Conservation (phyloP, 2,888 invertebrate species). For the Oscheius onirici region DNA sequence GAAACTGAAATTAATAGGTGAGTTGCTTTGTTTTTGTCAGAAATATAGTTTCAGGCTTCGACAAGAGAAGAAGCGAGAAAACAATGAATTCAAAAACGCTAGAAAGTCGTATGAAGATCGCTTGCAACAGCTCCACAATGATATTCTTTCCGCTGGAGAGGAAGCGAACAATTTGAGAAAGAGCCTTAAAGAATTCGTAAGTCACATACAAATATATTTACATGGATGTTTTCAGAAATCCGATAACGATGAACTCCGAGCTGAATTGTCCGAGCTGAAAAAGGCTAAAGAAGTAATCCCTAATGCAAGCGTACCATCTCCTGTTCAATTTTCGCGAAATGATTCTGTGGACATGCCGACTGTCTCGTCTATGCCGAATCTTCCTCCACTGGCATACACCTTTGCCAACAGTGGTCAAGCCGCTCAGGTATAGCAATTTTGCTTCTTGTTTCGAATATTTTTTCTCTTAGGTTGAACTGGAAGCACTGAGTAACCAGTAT, state of each 20-base stretch:
- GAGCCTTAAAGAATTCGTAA: slow-evolving; percentile 29
- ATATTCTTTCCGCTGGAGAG: slow-evolving; percentile 9
- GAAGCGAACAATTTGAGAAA: slow-evolving; percentile 22
- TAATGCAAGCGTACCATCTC: not conserved
- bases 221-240: slow-evolving; percentile 11
- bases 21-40: not conserved
- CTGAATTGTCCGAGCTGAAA: slow-evolving; percentile 12
- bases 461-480: slow-evolving; percentile 32
- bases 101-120: not conserved
- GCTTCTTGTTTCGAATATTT: not conserved
- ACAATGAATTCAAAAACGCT: not conserved
- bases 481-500: slow-evolving; percentile 21
- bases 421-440: slow-evolving; percentile 13
- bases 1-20: slow-evolving; percentile 1
- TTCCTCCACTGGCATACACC: slow-evolving; percentile 17
- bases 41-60: slow-evolving; percentile 3
- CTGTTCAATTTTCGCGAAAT: not conserved
- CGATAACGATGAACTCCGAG: slow-evolving; percentile 14
- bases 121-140: slow-evolving; percentile 4
- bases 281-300: slow-evolving; percentile 6
- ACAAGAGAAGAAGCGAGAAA: not conserved
- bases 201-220: not conserved
- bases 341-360: not conserved
- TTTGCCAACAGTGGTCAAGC: slow-evolving; percentile 19
- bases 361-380: not conserved